A percentile compares a stretch with the other conserved stretches of the same genome.
Evolutionary conservation across 2,113 vertebrate genomes (phyloP).

Genomic region (Glaucidium brasilianum): DNA sequence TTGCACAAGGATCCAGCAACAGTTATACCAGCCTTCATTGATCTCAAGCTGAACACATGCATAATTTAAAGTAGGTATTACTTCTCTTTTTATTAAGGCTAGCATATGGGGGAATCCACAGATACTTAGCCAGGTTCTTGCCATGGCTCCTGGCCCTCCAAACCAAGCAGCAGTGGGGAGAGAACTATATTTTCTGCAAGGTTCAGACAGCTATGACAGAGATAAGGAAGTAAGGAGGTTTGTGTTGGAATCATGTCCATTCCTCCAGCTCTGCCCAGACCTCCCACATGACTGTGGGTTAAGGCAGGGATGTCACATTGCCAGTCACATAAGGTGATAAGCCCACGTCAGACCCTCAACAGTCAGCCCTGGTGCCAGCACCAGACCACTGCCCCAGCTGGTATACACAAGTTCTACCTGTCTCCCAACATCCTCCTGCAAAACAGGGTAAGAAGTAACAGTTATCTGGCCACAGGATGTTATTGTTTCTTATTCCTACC

Average conservation of each 20-base stretch:
- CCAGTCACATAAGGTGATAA: not conserved
- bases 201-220: not conserved
- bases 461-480: not conserved
- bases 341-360: not conserved
- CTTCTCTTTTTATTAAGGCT: not conserved
- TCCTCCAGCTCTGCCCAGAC: not conserved
- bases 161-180: not conserved
- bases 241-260: not conserved
- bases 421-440: not conserved
- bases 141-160: not conserved
- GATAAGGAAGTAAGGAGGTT: not conserved
- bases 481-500: not conserved
- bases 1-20: not conserved
- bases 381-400: not conserved
- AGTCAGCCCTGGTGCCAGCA: not conserved
- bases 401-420: not conserved
- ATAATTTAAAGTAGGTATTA: not conserved
- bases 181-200: not conserved
- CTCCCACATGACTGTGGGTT: not conserved
- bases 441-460: not conserved
- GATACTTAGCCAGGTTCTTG: not conserved
- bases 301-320: not conserved
- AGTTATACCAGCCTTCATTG: not conserved
- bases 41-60: not conserved
- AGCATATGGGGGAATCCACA: not conserved